phyloP scores from a whole-genome alignment of 2,113 vertebrate species.

The Spermophilus dauricus region DNA sequence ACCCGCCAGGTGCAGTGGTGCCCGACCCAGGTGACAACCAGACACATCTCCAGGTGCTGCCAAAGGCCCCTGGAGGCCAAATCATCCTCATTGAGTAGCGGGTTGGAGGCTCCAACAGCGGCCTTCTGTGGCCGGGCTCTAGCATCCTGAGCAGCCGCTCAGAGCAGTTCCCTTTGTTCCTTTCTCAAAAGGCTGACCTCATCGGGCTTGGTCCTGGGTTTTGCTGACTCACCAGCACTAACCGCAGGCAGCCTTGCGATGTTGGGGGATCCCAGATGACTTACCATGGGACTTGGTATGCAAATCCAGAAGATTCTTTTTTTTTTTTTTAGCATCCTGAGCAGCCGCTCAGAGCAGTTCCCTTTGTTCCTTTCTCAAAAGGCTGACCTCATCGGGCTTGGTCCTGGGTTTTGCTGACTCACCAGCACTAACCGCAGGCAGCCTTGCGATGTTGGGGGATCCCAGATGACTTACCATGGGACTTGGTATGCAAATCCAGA shows the following conservation, averaged over 20 bases:
- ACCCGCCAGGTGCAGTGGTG: neutral
- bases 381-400: constrained; percentile 70
- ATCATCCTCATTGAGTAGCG: fast-evolving
- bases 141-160: fast-evolving
- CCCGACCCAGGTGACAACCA: neutral
- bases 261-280: constrained; percentile 66
- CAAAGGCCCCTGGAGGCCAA: neutral
- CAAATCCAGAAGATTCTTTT: constrained; percentile 2
- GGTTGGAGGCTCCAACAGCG: neutral
- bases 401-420: constrained; percentile 43
- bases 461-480: constrained; percentile 66
- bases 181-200: constrained; percentile 71
- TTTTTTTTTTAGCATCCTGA: fast-evolving
- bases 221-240: constrained; percentile 49
- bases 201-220: constrained; percentile 16
- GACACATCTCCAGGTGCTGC: neutral
- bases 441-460: constrained; percentile 55
- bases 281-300: constrained; percentile 44
- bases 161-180: constrained; percentile 40
- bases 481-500: constrained; percentile 3
- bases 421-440: constrained; percentile 57
- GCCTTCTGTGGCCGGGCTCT: neutral
- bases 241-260: constrained; percentile 61
- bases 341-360: neutral
- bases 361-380: constrained; percentile 64